Evolutionary conservation across 1,140 invertebrate genomes (phyloP), one percentile per base, ranked within the genome.

Genomic region (Xylocopa sonorina): DNA sequence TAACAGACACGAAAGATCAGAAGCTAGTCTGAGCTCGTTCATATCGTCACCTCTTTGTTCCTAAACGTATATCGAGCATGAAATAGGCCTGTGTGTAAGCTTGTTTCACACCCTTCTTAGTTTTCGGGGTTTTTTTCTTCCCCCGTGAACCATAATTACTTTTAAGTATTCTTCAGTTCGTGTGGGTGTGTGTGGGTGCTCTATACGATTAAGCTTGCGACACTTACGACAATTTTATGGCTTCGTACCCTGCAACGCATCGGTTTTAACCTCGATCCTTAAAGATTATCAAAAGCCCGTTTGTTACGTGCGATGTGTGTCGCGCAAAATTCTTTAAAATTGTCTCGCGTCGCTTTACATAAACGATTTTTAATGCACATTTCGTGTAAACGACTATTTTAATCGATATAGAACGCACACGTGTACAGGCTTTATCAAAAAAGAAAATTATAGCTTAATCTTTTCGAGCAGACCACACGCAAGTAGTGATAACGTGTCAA

Each of bases 261-360:
- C n/a, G 58, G 77, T 73, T 76, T 80, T 62, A 75, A 55, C 81
- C 78, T 80, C 73, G 78, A 64, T 62, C 51, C 38, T 16, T 4
- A 0, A 43, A 63, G 16, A 71, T 81, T 57, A 68, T 29, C 3
- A n/a, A 58, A 24, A 69, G 16, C 3, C 16, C 9, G 14, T 48
- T 21, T 27, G 14, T 3, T 16, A n/a, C n/a, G n/a, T 24, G 2
- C 3, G n/a, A 60, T 12, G 24, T 4, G 3, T 38, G 27, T 2
- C 32, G 18, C 12, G 6, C 50, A 7, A 4, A 7, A 4, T 48
- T 34, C n/a, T 53, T 69, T 12, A 6, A 55, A 41, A 18, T 5
- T 41, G 7, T 2, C 27, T n/a, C 6, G 2, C 18, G 5, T n/a
- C 1, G 3, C 12, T n/a, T 3, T 51, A 51, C 21, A n/a, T n/a